Evolutionary conservation across 2,113 vertebrate species (phyloP), one percentile per base, ranked within the genome.

Genomic region (Notechis scutatus): DNA sequence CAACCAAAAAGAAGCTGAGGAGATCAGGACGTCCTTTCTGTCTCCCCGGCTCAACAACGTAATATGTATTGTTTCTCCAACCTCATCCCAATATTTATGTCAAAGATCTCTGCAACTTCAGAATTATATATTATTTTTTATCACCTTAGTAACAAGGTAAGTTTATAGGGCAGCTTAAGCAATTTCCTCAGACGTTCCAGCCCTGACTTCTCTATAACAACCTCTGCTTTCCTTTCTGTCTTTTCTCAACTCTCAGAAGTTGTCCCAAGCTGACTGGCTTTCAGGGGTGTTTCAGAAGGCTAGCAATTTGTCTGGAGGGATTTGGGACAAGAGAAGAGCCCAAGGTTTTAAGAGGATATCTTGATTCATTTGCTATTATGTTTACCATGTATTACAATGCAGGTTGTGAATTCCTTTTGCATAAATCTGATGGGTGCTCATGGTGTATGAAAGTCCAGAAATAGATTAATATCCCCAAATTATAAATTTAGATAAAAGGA

Each of bases 401-500:
- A 92, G 11, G 91, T n/a, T 90, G 69, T 90, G 91, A 0, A 0
- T 52, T 86, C 54, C 54, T 85, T 42, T 50, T n/a, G 42, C 92
- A 57, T 88, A 81, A 29, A 1, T 42, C n/a, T 94, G 18, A 18
- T 42, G 21, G 81, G 69, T 96, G 61, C 52, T 61, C 39, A 18
- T 0, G 0, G 3, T 0, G 0, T 2, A 1, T 39, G 81, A 94
- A 87, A 57, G 81, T 56, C 69, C 92, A 90, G 24, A 42, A 52
- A n/a, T 89, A 92, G 56, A 8, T 74, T 23, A 74, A 34, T 69
- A 47, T 42, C 55, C n/a, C 18, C 50, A 86, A 23, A 15, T 45
- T 91, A 50, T 54, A 42, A 86, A 45, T 87, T 57, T 45, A 87
- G 81, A 54, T 91, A 92, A 92, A 45, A 85, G 93, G 94, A 90